Evolutionary conservation across 2,113 vertebrate genomes (phyloP).

Genomic region (Picathartes gymnocephalus): DNA sequence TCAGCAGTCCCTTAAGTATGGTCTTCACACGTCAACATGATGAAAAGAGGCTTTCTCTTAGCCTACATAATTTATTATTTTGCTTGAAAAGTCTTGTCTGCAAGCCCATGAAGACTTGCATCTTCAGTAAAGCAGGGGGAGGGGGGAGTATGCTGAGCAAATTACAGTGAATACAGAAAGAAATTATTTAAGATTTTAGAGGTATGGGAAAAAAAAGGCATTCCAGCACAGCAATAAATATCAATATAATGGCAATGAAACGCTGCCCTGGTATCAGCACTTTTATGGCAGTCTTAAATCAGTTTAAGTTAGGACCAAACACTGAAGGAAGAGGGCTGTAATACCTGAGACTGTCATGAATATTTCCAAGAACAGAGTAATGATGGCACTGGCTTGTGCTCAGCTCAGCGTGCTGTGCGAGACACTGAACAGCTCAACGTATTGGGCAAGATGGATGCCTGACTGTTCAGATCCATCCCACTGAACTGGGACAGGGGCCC

Average conservation of each 20-base stretch:
- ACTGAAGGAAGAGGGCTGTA: neutral
- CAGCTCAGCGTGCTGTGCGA: neutral
- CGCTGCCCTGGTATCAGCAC: accelerated
- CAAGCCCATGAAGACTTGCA: neutral
- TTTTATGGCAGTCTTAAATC: neutral
- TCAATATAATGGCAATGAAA: neutral
- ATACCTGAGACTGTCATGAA: neutral
- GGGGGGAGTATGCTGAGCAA: neutral
- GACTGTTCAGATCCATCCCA: too few species aligned
- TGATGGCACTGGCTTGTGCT: neutral
- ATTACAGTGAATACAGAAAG: neutral
- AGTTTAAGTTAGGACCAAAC: neutral
- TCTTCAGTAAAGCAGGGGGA: neutral
- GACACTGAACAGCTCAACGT: neutral
- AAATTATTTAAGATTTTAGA: neutral
- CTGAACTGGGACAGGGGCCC: too few species aligned
- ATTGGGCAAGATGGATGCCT: neutral
- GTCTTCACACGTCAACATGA: neutral
- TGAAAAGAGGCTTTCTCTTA: neutral
- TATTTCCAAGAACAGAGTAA: neutral
- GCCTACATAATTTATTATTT: neutral
- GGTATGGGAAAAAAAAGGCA: neutral
- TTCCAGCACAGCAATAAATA: neutral
- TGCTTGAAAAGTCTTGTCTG: neutral
- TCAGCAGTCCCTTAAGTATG: neutral